Evolutionary conservation across 2,797 vertebrate species (phyloP), one percentile per base, ranked within the genome.

Genomic region (Heterohyrax brucei): DNA sequence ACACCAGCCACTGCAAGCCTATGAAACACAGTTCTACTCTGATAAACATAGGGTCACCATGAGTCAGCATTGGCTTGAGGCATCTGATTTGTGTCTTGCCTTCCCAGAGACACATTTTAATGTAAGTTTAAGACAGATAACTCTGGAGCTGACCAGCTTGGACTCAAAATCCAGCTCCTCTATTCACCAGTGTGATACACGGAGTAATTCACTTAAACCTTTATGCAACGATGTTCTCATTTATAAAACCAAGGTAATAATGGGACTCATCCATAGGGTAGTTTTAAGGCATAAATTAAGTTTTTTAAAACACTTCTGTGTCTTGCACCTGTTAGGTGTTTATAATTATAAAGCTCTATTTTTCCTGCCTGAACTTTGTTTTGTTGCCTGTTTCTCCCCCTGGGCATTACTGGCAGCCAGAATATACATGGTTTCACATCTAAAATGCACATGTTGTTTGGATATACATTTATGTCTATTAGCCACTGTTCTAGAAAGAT

Each of bases 321-420:
- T 59, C 24, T 44, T 26, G 21, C 30, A 73, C 50, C 61, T 70
- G 19, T n/a, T 33, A 70, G 39, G 18, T 6, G 62, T 81, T 64
- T 33, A 14, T 22, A 53, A 53, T 61, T 39, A 80, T 46, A 62
- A 82, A 22, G 24, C 30, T 3, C 56, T 77, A 61, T 28, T 86
- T 68, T 78, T 93, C 33, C 81, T 22, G 26, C 21, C 7, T 30
- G 44, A 76, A 33, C 30, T 0, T 59, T 68, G 33, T 70, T 72
- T 75, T 59, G 28, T 30, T 76, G 26, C 9, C 19, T 77, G 33
- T 79, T 14, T 30, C 3, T 4, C 30, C 9, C 2, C 46, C 30
- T 96, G 21, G 14, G 44, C 85, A 46, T 33, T 92, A 3, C 81
- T 88, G 53, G 30, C 33, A 93, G 88, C 81, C 75, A 88, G 39